Base-by-base conservation (phyloP, 2,113 vertebrate genomes). In the Axis porcinus region DNA sequence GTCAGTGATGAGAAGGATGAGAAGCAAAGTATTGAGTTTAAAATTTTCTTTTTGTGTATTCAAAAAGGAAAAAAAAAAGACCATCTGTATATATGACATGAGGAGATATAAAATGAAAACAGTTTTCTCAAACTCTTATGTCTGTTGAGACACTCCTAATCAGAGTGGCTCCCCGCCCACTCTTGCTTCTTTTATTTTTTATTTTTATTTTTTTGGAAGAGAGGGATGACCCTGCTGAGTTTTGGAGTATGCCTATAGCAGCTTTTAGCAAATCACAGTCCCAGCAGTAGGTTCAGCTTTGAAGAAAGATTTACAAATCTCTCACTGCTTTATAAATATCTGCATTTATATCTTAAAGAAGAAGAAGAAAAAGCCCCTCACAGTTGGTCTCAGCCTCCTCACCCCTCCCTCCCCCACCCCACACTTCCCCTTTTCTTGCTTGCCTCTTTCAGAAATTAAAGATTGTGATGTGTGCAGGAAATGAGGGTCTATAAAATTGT, bases 401-500 rank as follows among this genome's bases (percentile, higher is more conserved):
- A 45, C 99, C 98, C 98, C 96, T 98, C 98, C 97, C 96, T 98
- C 97, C 97, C 97, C 98, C 97, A 97, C 94, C 95, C 97, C 98
- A 76, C 97, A 97, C 98, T 98, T 99, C 97, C 98, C 99, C 99
- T 99, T 98, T 97, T 95, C 88, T 98, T 94, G 89, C 97, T 97
- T 98, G 95, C 98, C 91, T 96, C 96, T 99, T 97, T 98, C 98
- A 98, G 98, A 98, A 99, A 98, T 90, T 98, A 99, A 98, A 98
- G 98, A 99, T 98, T 98, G 97, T 95, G 97, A 97, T 98, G 97
- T 98, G 98, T 96, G 97, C 97, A 98, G 99, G 98, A 99, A 98
- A 98, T 98, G 98, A 98, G 98, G 97, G 97, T 98, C 98, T 98
- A 98, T 98, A 97, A 98, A 98, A 85, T 98, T 85, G 99, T 99